A percentile compares a stretch with the other conserved stretches of the same genome.
Evolutionary conservation across 1,140 invertebrate genomes (phyloP).

Genomic region (Vollenhovia emeryi): DNA sequence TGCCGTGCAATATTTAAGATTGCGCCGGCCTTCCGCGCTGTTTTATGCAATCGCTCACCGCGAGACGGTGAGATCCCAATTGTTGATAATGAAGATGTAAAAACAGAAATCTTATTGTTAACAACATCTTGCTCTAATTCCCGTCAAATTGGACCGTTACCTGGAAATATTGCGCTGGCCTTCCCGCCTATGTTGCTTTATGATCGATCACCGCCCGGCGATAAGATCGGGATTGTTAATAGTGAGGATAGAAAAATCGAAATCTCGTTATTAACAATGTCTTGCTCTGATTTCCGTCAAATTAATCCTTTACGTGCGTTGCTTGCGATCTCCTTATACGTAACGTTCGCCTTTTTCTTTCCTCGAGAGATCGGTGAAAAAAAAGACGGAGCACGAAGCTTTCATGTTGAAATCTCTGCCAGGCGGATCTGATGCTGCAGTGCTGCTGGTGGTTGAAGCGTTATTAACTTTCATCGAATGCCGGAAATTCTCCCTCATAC

Average conservation of each 20-base stretch:
- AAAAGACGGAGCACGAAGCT: slow-evolving; percentile 21
- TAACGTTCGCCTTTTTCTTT: not conserved
- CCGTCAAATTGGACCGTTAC: too few relatives aligned
- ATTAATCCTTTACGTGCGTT: not conserved
- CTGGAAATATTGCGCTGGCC: not conserved
- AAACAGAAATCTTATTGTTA: not conserved
- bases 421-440: slow-evolving; percentile 12
- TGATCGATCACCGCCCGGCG: too few relatives aligned
- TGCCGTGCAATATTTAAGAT: slow-evolving; percentile 27
- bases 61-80: too few relatives aligned
- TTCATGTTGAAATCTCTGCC: slow-evolving; percentile 30
- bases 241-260: too few relatives aligned
- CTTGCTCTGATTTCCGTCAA: not conserved
- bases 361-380: slow-evolving; percentile 17
- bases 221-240: too few relatives aligned
- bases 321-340: not conserved
- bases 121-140: too few relatives aligned
- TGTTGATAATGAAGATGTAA: not conserved
- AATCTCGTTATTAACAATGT: not conserved
- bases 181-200: not conserved
- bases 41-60: slow-evolving; percentile 15
- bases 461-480: slow-evolving; percentile 60
- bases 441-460: slow-evolving; percentile 47
- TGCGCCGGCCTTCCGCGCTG: not conserved
- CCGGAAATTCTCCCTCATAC: slow-evolving; percentile 47